These are phyloP conservation scores for Valencia hispanica DNA, from an alignment of 2,797 vertebrate species.

Conservation along the genomic window DNA sequence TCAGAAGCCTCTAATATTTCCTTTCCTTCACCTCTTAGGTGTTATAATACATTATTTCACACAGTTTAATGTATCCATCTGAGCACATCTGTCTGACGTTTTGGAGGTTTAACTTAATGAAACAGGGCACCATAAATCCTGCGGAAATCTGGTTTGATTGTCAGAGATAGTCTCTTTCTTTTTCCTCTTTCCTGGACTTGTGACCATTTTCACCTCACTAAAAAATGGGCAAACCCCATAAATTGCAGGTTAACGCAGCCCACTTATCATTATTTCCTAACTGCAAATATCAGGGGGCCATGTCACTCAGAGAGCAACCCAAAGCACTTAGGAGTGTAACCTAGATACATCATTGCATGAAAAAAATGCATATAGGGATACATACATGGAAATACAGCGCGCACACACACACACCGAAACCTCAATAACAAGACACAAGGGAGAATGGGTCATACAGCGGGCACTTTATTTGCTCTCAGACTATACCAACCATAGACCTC, in stretches of 20 bases:
- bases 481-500: constrained; percentile 44
- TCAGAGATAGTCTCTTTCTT: constrained; percentile 30
- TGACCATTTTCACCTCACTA: constrained; percentile 27
- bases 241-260: constrained; percentile 62
- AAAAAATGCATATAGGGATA: constrained; percentile 32
- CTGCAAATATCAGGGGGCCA: constrained; percentile 66
- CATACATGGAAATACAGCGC: constrained; percentile 23
- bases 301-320: constrained; percentile 54
- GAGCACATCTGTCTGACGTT: constrained; percentile 51
- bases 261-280: constrained; percentile 65
- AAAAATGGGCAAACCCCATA: constrained; percentile 29
- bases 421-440: constrained; percentile 36
- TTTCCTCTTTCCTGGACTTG: constrained; percentile 17
- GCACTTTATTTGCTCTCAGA: constrained; percentile 56
- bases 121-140: constrained; percentile 45
- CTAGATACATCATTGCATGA: constrained; percentile 40
- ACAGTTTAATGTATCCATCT: constrained; percentile 63
- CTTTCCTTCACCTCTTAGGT: constrained; percentile 35
- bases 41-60: constrained; percentile 66
- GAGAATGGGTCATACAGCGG: constrained; percentile 44
- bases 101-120: constrained; percentile 38
- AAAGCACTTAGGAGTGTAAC: constrained; percentile 63
- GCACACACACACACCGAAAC: constrained; percentile 14
- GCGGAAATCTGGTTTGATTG: constrained; percentile 45
- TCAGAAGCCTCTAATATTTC: constrained; percentile 49